phyloP scores from a whole-genome alignment of 2,113 vertebrate genomes.

The Serilophus lunatus region DNA sequence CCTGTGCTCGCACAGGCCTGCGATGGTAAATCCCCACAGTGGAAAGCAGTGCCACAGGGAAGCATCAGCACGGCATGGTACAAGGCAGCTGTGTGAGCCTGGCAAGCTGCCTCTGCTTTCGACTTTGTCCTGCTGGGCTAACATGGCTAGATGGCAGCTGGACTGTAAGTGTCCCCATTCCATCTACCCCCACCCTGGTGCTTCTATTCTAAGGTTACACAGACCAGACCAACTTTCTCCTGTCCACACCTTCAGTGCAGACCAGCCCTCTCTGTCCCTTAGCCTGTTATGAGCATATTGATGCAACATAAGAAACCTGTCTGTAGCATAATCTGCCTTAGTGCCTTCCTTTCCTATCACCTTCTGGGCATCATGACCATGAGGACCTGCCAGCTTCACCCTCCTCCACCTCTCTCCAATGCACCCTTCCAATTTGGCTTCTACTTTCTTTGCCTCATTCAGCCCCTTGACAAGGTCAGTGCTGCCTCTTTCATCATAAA shows the following conservation, averaged over 20 bases:
- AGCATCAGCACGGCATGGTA: not conserved
- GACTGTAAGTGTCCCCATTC: not conserved
- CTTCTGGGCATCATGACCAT: not conserved
- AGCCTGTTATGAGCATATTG: not conserved
- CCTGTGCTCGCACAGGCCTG: not conserved
- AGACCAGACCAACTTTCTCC: not conserved
- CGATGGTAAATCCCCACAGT: fast-evolving
- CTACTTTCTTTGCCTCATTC: not conserved
- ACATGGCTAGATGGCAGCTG: not conserved
- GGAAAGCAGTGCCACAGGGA: not conserved
- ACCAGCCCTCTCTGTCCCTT: not conserved
- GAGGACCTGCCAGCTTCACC: not conserved
- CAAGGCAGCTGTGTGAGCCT: not conserved
- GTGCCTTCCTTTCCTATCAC: not conserved
- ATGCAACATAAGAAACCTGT: not conserved
- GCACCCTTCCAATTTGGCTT: not conserved
- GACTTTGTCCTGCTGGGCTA: not conserved
- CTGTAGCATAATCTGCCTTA: not conserved
- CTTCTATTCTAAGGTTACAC: not conserved
- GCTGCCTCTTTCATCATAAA: not conserved
- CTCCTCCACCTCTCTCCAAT: not conserved
- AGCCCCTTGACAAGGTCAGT: not conserved
- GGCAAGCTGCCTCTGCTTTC: not conserved
- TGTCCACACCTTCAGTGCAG: not conserved
- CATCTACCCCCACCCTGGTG: not conserved